Evolutionary conservation across 2,113 vertebrate species (phyloP), one percentile per base, ranked within the genome.

Genomic region (Perognathus longimembris): DNA sequence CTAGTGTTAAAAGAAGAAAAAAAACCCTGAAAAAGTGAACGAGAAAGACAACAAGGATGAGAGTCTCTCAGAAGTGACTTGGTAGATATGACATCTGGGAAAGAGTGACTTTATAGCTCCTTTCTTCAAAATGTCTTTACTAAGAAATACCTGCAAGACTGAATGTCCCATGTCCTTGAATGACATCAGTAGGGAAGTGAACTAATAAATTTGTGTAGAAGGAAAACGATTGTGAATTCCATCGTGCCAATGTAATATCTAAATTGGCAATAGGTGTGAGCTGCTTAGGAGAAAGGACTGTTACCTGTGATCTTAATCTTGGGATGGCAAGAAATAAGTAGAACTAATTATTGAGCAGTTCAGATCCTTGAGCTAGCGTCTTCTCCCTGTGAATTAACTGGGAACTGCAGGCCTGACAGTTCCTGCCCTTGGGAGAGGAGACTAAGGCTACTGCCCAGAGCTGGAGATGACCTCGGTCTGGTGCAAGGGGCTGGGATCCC

Each of bases 361-460:
- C 8, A 57, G 28, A 38, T 63, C 20, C 75, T 63, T 32, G 26
- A 15, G 28, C 12, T 24, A 28, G 61, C 22, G 61, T 54, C 28
- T 80, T 50, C 12, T 2, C 6, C 0, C 3, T 24, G 38, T 8
- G 34, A 32, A 26, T 4, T 7, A 3, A 22, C 61, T 54, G 32
- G 2, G 3, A 34, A 17, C 40, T 73, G 12, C 38, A 57, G 45
- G 28, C 7, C 34, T 14, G 50, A 24, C 32, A 5, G 30, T 17
- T 66, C 40, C 67, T 40, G 50, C 9, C 7, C 0, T 8, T 1
- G 17, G 0, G 24, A 50, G 0, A 3, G 18, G 54, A 59, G 73
- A 18, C 6, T 30, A 0, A 1, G 0, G 1, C 18, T 34, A 9
- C 64, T 22, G 77, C 50, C 20, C 2, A 7, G 42, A 85, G 28